Evolutionary conservation across 2,113 vertebrate species (phyloP).

Genomic region (Orycteropus afer): DNA sequence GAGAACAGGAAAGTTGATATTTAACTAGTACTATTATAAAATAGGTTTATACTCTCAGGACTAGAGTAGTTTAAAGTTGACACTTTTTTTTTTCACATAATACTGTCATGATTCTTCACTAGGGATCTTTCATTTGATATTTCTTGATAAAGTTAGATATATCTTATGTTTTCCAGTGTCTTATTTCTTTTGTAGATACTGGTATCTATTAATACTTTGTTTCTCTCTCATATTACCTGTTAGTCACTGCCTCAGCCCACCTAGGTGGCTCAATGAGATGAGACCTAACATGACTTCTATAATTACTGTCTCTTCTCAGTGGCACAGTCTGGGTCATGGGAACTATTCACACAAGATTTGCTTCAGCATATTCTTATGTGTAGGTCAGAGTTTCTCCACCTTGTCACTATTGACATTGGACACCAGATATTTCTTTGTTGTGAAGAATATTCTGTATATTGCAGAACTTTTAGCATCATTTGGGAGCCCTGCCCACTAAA

Average conservation of each 20-base stretch:
- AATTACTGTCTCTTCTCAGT: background rate
- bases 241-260: background rate
- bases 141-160: background rate
- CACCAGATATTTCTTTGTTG: no score
- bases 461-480: no score
- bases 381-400: no score
- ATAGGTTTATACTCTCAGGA: background rate
- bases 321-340: background rate
- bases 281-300: background rate
- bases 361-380: background rate
- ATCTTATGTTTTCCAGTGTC: background rate
- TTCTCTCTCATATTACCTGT: background rate
- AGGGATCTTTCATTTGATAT: background rate
- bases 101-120: background rate
- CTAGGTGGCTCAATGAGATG: background rate
- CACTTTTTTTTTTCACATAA: background rate
- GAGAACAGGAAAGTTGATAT: background rate
- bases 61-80: background rate
- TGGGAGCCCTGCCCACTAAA: no score
- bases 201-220: background rate
- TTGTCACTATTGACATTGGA: no score
- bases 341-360: background rate
- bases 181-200: background rate
- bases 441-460: no score
- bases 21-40: background rate